Conservation (phyloP, 1,140 invertebrate species). For the Triops longicaudatus region DNA sequence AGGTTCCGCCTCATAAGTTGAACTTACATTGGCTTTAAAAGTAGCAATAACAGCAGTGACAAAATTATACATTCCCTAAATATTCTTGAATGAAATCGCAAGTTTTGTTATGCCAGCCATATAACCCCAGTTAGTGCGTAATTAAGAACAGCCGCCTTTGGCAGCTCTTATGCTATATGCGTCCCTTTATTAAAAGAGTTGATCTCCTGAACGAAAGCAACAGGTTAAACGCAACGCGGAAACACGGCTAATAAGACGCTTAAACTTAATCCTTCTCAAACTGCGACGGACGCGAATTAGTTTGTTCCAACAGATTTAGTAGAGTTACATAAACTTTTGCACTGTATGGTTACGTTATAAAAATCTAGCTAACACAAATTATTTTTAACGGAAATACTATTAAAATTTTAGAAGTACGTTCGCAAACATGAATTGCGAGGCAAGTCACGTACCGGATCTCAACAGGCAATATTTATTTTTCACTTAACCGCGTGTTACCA, state of each 20-base stretch:
- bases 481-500: too few species aligned
- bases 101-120: background rate
- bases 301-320: too few species aligned
- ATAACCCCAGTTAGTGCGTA: background rate
- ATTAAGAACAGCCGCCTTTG: background rate
- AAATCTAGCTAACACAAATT: too few species aligned
- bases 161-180: background rate
- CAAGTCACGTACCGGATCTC: too few species aligned
- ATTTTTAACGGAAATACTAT: too few species aligned
- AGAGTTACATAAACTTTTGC: too few species aligned
- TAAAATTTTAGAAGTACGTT: too few species aligned
- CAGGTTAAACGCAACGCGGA: background rate
- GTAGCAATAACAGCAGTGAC: background rate
- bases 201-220: background rate
- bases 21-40: background rate
- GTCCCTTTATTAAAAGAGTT: background rate
- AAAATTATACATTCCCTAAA: background rate
- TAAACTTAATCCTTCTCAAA: too few species aligned
- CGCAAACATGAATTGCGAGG: too few species aligned
- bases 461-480: too few species aligned
- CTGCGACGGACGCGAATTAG: too few species aligned
- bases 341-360: too few species aligned
- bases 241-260: background rate
- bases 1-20: background rate
- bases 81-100: background rate